Evolutionary conservation across 2,888 invertebrate genomes (phyloP).

Genomic region (Caenorhabditis zanzibari): DNA sequence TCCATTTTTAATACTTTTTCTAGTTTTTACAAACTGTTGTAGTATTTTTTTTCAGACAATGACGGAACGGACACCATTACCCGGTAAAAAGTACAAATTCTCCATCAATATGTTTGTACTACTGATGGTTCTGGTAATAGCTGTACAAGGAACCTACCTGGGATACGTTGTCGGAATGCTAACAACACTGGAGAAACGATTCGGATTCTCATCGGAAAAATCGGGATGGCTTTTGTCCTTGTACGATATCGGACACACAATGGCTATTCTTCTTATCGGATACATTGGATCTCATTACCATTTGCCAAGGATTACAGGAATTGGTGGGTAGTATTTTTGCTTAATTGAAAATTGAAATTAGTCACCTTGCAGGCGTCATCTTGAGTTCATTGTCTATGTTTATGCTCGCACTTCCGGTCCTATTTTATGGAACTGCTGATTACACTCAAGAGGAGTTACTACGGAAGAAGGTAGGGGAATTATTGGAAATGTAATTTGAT

Average conservation of each 20-base stretch:
- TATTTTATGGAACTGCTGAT: conserved; percentile 74
- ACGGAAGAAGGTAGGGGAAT: conserved; percentile 41
- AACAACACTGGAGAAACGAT: conserved; percentile 74
- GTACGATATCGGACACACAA: conserved; percentile 79
- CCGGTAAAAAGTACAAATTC: conserved; percentile 64
- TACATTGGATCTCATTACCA: conserved; percentile 77
- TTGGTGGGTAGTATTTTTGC: conserved; percentile 57
- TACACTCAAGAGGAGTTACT: conserved; percentile 65
- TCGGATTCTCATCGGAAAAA: conserved; percentile 70
- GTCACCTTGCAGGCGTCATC: conserved; percentile 67
- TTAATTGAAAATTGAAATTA: not conserved
- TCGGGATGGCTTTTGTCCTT: conserved; percentile 75
- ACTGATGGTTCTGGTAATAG: conserved; percentile 74
- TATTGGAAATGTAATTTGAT: not conserved
- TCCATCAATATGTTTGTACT: conserved; percentile 72
- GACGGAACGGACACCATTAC: conserved; percentile 61
- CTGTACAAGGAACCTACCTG: conserved; percentile 76
- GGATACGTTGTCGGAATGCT: conserved; percentile 77
- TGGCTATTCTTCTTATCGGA: conserved; percentile 77
- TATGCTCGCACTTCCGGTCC: conserved; percentile 73
- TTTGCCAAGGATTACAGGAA: conserved; percentile 77
- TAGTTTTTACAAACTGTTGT: not conserved
- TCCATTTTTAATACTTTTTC: conserved; percentile 3
- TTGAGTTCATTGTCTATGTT: conserved; percentile 77
- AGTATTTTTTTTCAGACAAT: conserved; percentile 35